Percentiles rank a stretch among this genome's conserved stretches.
Conservation (phyloP, 1,140 invertebrate genomes). For the Atta cephalotes region DNA sequence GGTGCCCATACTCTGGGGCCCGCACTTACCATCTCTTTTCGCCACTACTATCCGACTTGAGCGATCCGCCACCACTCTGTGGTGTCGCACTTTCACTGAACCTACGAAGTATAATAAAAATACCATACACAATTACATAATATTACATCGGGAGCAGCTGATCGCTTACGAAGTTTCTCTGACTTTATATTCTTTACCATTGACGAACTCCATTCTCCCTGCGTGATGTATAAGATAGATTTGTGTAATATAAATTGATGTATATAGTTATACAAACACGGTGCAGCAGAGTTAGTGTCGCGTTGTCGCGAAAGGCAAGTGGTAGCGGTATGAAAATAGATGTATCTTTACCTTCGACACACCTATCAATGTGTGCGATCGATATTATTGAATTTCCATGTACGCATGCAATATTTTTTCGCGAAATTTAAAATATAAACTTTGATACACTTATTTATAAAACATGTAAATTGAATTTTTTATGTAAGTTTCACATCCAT, state of each 20-base stretch:
- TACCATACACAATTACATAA: slow-evolving; percentile 82
- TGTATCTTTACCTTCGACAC: slow-evolving; percentile 27
- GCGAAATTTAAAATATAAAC: slow-evolving; percentile 12
- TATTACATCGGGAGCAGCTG: slow-evolving; percentile 62
- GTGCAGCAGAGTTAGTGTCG: slow-evolving; percentile 17
- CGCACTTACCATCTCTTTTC: slow-evolving; percentile 86
- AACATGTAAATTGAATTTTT: background rate
- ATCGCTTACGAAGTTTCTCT: slow-evolving; percentile 45
- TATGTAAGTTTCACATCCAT: background rate
- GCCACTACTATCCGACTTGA: slow-evolving; percentile 85
- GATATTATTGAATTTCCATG: slow-evolving; percentile 41
- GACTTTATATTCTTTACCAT: slow-evolving; percentile 36
- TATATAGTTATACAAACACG: slow-evolving; percentile 21
- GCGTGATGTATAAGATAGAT: slow-evolving; percentile 17
- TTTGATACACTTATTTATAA: background rate
- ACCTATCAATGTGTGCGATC: slow-evolving; percentile 8
- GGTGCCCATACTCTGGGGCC: slow-evolving; percentile 78
- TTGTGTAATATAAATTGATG: slow-evolving; percentile 17
- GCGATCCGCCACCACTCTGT: slow-evolving; percentile 84
- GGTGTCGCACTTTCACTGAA: slow-evolving; percentile 86
- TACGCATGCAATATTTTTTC: slow-evolving; percentile 31
- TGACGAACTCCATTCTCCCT: slow-evolving; percentile 2
- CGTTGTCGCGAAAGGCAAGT: background rate
- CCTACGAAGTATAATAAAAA: slow-evolving; percentile 84
- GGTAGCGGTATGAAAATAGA: slow-evolving; percentile 19